Evolutionary conservation across 2,888 invertebrate genomes (phyloP), one percentile per base, ranked within the genome.

Genomic region (Himalopsyche tibetana): DNA sequence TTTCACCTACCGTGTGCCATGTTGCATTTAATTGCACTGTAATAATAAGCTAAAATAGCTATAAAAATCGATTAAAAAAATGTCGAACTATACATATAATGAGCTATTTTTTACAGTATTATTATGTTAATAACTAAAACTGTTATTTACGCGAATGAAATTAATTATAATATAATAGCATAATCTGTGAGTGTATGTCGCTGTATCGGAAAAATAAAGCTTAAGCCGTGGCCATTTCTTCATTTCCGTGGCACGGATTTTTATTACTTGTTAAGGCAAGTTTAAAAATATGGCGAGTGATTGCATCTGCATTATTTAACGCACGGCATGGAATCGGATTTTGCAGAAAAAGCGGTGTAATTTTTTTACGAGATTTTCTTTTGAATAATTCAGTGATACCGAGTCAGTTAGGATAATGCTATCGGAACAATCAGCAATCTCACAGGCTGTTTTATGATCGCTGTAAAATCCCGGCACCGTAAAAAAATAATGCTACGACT

Each of bases 231-330:
- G 63, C 63, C 63, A 28, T 28, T 19, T 19, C 19, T 63, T 63
- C 63, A 63, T 63, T 80, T 80, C 42, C 38, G 40, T 36, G 80
- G 38, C 80, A 40, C 40, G 15, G 36, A 80, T 80, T 80, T 80
- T 42, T 80, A 80, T 80, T 80, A 42, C 80, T 80, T 80, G 80
- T 80, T 80, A 80, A 79, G 38, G 80, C 40, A 40, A 80, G 80
- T 80, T 80, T 80, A n/a, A 80, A n/a, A 80, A 40, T 80, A 80
- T 38, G 42, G 42, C 40, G 80, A 42, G 42, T 36, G 80, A 80
- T 80, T 80, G 80, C 80, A 40, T 38, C 80, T 80, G 42, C 38
- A 80, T 80, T 80, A 80, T 42, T 80, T 38, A 42, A n/a, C 40
- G 80, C 40, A 15, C 40, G 17, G 80, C 40, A 36, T n/a, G 17